Base-by-base conservation (phyloP, 1,140 invertebrate genomes). In the Zaprionus camerounensis region DNA sequence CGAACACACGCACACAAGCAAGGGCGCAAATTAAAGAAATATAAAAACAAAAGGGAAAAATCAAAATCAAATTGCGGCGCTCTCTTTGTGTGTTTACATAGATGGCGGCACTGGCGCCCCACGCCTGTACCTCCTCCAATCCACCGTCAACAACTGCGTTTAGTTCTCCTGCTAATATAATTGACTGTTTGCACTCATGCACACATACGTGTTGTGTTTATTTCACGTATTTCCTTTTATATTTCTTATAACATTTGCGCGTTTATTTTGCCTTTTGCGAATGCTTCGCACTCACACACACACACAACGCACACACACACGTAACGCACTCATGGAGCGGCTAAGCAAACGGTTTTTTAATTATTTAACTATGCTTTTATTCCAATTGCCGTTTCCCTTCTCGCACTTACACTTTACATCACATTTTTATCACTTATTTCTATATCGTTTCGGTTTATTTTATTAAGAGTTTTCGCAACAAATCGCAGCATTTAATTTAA, bases 381-480 rank as follows among this genome's bases (percentile, higher is more conserved):
- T 44, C 26, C 2, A 3, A 46, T 44, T 46, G 38, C 20, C 20
- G 44, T 26, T 65, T 38, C 31, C 31, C 9, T 34, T 11, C 9
- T 34, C 9, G 41, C 74, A 88, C 84, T 88, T 69, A 88, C 80
- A 78, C 82, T 9, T 46, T 84, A 81, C 81, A 87, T 87, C 84
- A 87, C 83, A 88, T 87, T 88, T 88, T 69, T 78, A 71, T 75
- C 73, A 76, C 73, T 76, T 71, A 76, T 44, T 44, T 34, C 61
- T 76, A 76, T 28, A 71, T 71, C 55, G 68, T 71, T 65, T 44
- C 28, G 62, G 41, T 56, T 62, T 62, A 20, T 56, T 55, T 55
- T 36, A 44, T 44, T 44, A 64, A 64, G 26, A 64, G 58, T 46
- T 75, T 70, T 76, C 71, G 73, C 68, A 76, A 65, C 73, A 76